Conservation (phyloP, 2,888 invertebrate genomes). For the Stenotaenia linearis region DNA sequence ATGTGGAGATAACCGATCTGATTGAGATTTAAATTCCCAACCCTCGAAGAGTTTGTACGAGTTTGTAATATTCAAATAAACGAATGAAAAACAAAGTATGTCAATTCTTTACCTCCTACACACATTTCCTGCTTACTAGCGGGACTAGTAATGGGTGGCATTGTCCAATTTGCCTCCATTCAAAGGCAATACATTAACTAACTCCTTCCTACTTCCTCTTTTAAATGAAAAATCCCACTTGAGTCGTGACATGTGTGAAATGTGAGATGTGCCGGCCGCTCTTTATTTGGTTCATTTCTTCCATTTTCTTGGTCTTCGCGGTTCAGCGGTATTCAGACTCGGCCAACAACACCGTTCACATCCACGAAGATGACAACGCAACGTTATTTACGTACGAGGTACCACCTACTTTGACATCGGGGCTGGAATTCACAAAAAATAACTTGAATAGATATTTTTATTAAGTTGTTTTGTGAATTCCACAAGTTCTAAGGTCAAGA, state of each 20-base stretch:
- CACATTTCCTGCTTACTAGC: background rate
- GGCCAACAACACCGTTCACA: background rate
- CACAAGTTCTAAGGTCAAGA: no score
- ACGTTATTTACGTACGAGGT: background rate
- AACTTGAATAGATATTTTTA: no score
- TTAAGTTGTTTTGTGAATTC: no score
- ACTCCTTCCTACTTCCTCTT: background rate
- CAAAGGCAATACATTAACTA: background rate
- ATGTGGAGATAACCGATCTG: background rate
- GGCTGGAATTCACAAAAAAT: no score
- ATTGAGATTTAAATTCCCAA: background rate
- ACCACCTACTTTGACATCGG: no score
- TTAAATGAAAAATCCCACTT: background rate
- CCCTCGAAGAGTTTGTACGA: no score
- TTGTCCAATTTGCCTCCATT: background rate
- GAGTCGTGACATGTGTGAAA: background rate
- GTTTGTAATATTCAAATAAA: no score
- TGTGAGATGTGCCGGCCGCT: background rate
- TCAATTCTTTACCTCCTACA: background rate
- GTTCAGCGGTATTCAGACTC: background rate
- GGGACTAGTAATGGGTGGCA: background rate
- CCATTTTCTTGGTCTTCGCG: background rate
- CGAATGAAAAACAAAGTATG: background rate
- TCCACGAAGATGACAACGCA: background rate
- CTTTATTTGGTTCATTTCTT: background rate